Base-by-base conservation (phyloP, 2,797 vertebrate genomes). In the Margarornis squamiger region DNA sequence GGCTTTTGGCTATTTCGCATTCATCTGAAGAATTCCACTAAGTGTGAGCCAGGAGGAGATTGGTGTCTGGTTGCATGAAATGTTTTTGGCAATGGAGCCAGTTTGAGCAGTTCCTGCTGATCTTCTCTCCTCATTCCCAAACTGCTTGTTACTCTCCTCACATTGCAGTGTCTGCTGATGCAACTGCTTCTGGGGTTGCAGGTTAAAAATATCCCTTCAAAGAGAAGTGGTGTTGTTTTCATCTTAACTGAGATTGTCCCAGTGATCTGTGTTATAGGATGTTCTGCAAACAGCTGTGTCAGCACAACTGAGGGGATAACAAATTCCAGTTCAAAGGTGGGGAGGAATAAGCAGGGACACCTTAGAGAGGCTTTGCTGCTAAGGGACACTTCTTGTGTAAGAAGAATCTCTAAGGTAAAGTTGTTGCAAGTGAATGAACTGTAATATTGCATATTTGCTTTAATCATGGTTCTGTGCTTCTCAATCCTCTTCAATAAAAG, bases 171-270 rank as follows among this genome's bases (percentile, higher is more conserved):
- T 41, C 75, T 51, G 12, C 93, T 93, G 92, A 90, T 59, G 75
- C 38, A 93, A 66, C 62, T 81, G 66, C 41, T 94, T 68, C 46
- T 93, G 59, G 48, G 62, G n/a, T 76, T 95, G 55, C 88, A 90
- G 32, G 48, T 62, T 94, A 90, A 95, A 95, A 94, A 90, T 94
- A 88, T 5, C 62, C 39, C 36, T 92, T 48, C 65, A 27, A 72
- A 70, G 55, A 86, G 76, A 93, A 84, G 39, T 10, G 46, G 14
- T 58, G 55, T 0, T 57, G 32, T 68, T 88, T 90, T 90, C 66
- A 24, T 90, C 84, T 78, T 45, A 76, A 55, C 76, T 2, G 0
- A 80, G 52, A 48, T 66, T 51, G 82, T 80, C 59, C 19, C 51
- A 62, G 46, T 0, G 0, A 65, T 62, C 51, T 70, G 24, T 24